These are phyloP conservation scores for Leptogaster cylindrica DNA, from an alignment of 2,888 invertebrate genomes.

Conservation along the genomic window DNA sequence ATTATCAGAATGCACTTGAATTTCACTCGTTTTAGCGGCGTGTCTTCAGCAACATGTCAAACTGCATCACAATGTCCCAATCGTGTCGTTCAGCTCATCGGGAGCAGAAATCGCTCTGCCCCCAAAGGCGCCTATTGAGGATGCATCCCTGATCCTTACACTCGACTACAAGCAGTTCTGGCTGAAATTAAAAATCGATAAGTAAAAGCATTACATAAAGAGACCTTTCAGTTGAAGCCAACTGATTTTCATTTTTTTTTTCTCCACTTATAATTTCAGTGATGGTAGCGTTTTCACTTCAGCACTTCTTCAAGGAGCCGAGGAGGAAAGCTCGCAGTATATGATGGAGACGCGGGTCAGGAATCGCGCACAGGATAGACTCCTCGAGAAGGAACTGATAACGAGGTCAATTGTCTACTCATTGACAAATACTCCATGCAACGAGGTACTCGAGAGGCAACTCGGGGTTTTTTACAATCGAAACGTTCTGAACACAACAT, in stretches of 20 bases:
- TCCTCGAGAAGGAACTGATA: constrained; percentile 50
- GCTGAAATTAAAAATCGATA: constrained; percentile 51
- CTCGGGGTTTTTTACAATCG: constrained; percentile 44
- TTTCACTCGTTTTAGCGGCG: constrained; percentile 45
- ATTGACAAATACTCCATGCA: constrained; percentile 50
- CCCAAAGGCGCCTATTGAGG: constrained; percentile 51
- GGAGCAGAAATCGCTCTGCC: constrained; percentile 52
- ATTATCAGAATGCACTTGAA: neutral
- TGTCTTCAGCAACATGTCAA: constrained; percentile 51
- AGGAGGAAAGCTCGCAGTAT: constrained; percentile 54
- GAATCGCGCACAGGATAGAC: constrained; percentile 48
- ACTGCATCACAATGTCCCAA: constrained; percentile 51
- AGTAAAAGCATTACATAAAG: constrained; percentile 46
- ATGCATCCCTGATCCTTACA: constrained; percentile 51
- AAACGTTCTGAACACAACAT: constrained; percentile 41
- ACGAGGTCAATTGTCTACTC: constrained; percentile 53
- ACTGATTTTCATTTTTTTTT: constrained; percentile 17
- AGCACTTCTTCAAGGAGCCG: constrained; percentile 52
- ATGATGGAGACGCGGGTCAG: constrained; percentile 56
- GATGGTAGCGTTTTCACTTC: constrained; percentile 51
- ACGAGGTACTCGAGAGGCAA: constrained; percentile 42
- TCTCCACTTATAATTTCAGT: constrained; percentile 29
- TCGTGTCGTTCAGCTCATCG: constrained; percentile 51
- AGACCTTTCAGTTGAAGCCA: constrained; percentile 13
- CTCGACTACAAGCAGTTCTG: constrained; percentile 51